Evolutionary conservation across 2,797 vertebrate species (phyloP), one percentile per base, ranked within the genome.

Genomic region (Phalanger gymnotis): DNA sequence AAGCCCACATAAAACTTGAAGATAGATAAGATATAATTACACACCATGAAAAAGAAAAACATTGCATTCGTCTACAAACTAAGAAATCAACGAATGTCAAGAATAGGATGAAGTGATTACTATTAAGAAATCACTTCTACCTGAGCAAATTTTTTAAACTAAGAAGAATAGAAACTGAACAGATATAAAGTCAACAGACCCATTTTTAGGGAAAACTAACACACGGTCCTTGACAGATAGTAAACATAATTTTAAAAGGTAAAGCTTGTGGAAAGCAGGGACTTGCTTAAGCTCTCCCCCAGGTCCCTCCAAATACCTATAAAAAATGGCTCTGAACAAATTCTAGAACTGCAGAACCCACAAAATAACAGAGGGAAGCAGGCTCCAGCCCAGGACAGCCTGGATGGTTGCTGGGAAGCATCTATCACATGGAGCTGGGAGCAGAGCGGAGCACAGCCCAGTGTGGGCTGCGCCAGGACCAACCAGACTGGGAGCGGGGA

Each of bases 211-310:
- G 14, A 52, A 93, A 93, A 81, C 6, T 93, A 87, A 34, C 7
- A 92, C 53, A 55, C 0, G 47, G 53, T 6, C 92, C 93, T 94
- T 61, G 61, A 89, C 3, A 93, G 90, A 95, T 16, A 53, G 31
- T 34, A 95, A 95, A 9, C 13, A 28, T 90, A 28, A 89, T 40
- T 94, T 92, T 93, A 51, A 91, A 0, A 95, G n/a, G 92, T 55
- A n/a, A 93, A 90, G n/a, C 40, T 89, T 73, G n/a, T n/a, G n/a
- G n/a, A n/a, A n/a, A n/a, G n/a, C n/a, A n/a, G n/a, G n/a, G n/a
- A n/a, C n/a, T n/a, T n/a, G n/a, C n/a, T n/a, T n/a, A n/a, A n/a
- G n/a, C n/a, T n/a, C n/a, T n/a, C n/a, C n/a, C n/a, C n/a, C n/a
- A n/a, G n/a, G n/a, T n/a, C n/a, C n/a, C n/a, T n/a, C n/a, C n/a